These are phyloP conservation scores for Protonibea diacanthus DNA, from an alignment of 2,797 vertebrate species.

Conservation along the genomic window DNA sequence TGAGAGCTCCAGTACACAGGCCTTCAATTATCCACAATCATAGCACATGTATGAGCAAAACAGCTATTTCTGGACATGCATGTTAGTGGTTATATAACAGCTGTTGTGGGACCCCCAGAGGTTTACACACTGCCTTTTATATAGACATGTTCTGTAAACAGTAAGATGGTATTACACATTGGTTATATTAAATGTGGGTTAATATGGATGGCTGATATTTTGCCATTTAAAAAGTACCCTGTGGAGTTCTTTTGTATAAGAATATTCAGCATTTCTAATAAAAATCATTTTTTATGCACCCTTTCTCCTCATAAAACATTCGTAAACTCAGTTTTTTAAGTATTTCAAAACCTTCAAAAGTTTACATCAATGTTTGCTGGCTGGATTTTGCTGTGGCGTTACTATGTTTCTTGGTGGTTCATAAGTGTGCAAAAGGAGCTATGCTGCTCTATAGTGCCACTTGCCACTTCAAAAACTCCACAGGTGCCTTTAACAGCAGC, in stretches of 20 bases:
- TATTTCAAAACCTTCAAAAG: not conserved
- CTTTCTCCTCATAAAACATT: not conserved
- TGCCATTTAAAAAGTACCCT: constrained; percentile 28
- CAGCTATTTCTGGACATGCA: constrained; percentile 40
- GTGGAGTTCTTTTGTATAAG: not conserved
- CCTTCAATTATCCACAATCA: not conserved
- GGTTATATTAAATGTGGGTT: constrained; percentile 33
- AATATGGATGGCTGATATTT: constrained; percentile 8
- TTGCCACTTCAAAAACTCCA: constrained; percentile 26
- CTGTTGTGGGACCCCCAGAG: constrained; percentile 14
- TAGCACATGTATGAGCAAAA: not conserved
- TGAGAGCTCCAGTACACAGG: constrained; percentile 2
- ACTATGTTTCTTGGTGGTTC: not conserved
- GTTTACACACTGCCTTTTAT: not conserved
- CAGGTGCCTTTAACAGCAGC: constrained; percentile 21
- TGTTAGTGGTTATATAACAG: constrained; percentile 35
- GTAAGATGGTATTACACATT: not conserved
- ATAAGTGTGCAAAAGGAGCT: no score
- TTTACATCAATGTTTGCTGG: not conserved
- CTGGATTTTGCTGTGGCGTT: not conserved
- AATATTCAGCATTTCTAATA: not conserved
- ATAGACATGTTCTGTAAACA: constrained; percentile 24
- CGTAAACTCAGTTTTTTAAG: not conserved
- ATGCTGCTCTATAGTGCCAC: not conserved
- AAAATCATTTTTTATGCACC: not conserved